These are phyloP conservation scores for Raillietiella orientalis DNA, from an alignment of 2,888 invertebrate species.

Conservation along the genomic window DNA sequence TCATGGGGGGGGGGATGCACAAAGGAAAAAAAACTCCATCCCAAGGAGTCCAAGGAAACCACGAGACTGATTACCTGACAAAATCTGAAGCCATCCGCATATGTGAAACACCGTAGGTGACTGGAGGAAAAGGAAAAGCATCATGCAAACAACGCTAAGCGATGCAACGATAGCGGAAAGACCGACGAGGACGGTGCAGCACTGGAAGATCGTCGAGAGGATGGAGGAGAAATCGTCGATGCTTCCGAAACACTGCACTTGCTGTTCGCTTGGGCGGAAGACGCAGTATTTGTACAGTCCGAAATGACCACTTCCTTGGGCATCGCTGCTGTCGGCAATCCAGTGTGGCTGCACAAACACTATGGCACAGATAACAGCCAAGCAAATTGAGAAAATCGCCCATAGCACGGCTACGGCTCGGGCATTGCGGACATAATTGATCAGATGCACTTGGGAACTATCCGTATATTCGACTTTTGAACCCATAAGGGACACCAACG, in stretches of 20 bases:
- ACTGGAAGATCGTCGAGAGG: conserved; percentile 44
- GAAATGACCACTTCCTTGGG: conserved; percentile 61
- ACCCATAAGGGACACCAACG: too few species aligned
- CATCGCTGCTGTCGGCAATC: conserved; percentile 41
- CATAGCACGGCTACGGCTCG: conserved; percentile 87
- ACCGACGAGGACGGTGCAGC: conserved; percentile 61
- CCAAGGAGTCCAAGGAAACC: too few species aligned
- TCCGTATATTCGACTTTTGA: conserved; percentile 77
- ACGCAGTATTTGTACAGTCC: conserved; percentile 72
- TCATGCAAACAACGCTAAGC: conserved; percentile 49
- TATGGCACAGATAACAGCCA: conserved; percentile 75
- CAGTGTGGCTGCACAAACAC: conserved; percentile 76
- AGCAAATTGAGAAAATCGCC: conserved; percentile 91
- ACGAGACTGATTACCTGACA: too few species aligned
- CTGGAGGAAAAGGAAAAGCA: conserved; percentile 72
- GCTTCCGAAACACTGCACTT: conserved; percentile 42
- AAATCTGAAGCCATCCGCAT: conserved; percentile 80
- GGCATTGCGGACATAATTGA: conserved; percentile 63
- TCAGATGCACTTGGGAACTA: conserved; percentile 59
- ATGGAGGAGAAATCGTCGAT: conserved; percentile 50
- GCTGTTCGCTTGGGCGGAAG: conserved; percentile 29
- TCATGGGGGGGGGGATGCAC: too few species aligned
- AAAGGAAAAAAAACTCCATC: too few species aligned
- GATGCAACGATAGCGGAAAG: conserved; percentile 49
- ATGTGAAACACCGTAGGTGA: conserved; percentile 69